A percentile compares a stretch with the other conserved stretches of the same genome.
Conservation (phyloP, 2,113 vertebrate species). For the Bos javanicus region DNA sequence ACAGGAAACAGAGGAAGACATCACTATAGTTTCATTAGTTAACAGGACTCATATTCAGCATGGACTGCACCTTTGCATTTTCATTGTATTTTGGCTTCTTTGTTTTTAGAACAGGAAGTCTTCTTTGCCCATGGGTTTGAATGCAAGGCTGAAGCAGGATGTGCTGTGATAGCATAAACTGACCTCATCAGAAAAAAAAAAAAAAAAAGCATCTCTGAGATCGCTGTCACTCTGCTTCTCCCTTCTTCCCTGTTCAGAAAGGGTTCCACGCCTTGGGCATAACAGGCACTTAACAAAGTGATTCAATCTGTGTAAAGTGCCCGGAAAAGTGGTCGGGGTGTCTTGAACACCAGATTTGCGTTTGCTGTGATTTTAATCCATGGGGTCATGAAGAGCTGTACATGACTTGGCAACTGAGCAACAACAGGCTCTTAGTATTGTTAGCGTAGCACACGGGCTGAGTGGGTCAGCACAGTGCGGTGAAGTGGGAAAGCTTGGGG, state of each 20-base stretch:
- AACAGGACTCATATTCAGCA: not conserved
- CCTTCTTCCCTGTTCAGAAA: accelerated
- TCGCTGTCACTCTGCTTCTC: not conserved
- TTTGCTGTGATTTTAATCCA: not conserved
- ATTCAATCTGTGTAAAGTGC: not conserved
- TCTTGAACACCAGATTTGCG: not conserved
- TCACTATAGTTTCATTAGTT: not conserved
- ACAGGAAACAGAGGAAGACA: not conserved
- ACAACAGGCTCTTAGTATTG: not conserved
- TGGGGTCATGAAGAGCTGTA: not conserved
- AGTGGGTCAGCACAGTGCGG: not conserved
- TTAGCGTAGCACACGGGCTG: not conserved
- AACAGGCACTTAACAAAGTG: not conserved
- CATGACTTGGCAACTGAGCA: not conserved
- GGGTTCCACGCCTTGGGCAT: not conserved
- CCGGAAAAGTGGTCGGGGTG: not conserved
- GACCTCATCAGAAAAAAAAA: not conserved
- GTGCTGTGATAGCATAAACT: not conserved
- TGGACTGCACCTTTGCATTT: not conserved
- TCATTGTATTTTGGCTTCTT: too few species aligned
- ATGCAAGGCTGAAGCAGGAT: not conserved
- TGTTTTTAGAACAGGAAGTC: not conserved
- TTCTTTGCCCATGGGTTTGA: not conserved
- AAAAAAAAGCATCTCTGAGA: accelerated
- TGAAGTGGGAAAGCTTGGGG: too few species aligned